Base-by-base conservation (phyloP, 2,888 invertebrate species). In the Clepsis dumicolana region DNA sequence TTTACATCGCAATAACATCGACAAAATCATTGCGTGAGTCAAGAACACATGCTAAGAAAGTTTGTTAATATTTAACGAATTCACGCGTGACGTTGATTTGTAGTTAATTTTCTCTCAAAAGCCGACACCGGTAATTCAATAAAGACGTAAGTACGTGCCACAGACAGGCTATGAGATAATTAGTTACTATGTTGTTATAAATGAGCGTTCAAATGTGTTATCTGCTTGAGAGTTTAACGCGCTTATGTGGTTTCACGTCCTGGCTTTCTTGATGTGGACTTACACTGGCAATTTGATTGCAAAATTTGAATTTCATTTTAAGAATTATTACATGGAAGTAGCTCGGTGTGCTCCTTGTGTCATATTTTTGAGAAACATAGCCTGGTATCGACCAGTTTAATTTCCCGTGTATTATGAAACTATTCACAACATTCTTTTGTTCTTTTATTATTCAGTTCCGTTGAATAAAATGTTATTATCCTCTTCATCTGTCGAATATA, bases 21-120 rank as follows among this genome's bases (percentile, higher is more conserved):
- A 16, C 27, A 77, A 81, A 83, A 80, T 83, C 80, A 81, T 75
- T 24, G 65, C 70, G 69, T 74, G 68, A 91, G 88, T 92, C 93
- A 91, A 83, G 85, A 91, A 87, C 93, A 93, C 81, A 83, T 91
- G 93, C 88, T 88, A 86, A 87, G 88, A 90, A 91, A 92, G 84
- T 91, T 91, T 87, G 87, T 91, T 92, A 93, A 92, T 91, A 88
- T 89, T 92, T 92, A 92, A 93, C 90, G 89, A 87, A 84, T 82
- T 77, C 71, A 74, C 75, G 65, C 29, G 35, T n/a, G 75, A 85
- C 52, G 35, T 86, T 91, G 92, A 92, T 92, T 93, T 92, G 92
- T 91, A 84, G 83, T 88, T 87, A 87, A 91, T 90, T 91, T 91
- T 83, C 81, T 77, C 81, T 78, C 79, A 76, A 80, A 82, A 75